phyloP scores from a whole-genome alignment of 2,113 vertebrate genomes.

The Saccopteryx leptura region DNA sequence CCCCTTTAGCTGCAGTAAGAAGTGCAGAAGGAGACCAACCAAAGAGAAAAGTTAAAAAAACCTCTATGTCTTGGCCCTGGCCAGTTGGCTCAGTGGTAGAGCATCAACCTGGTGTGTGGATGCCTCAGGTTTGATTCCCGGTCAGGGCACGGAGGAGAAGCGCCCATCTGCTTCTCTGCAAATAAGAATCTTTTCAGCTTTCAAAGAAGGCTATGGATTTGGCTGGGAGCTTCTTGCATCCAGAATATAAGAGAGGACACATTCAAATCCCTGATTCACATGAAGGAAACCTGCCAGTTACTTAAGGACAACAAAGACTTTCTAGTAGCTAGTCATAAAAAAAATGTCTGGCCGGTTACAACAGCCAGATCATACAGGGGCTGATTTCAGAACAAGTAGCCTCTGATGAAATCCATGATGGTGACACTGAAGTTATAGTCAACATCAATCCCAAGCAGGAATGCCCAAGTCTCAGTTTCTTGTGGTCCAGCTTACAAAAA shows the following conservation, averaged over 20 bases:
- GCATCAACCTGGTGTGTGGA: too few relatives aligned
- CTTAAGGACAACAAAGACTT: not conserved
- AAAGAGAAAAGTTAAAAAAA: not conserved
- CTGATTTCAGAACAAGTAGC: not conserved
- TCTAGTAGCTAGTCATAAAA: not conserved
- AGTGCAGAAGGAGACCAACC: not conserved
- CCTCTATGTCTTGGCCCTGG: not conserved
- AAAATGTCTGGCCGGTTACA: not conserved
- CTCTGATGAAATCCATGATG: not conserved
- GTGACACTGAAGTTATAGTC: not conserved
- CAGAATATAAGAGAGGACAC: not conserved
- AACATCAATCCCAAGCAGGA: not conserved
- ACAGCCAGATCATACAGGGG: not conserved
- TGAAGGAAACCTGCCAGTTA: conserved; percentile 36
- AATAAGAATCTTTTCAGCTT: conserved; percentile 34
- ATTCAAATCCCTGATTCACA: not conserved
- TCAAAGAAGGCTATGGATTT: not conserved
- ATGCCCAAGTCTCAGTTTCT: not conserved
- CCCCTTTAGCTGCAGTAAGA: not conserved
- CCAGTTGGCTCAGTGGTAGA: not conserved
- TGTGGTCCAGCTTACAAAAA: not conserved
- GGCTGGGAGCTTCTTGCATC: not conserved
- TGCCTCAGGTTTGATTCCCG: too few relatives aligned
- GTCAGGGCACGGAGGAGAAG: too few relatives aligned
- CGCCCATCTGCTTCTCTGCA: not conserved